A percentile compares a stretch with the other conserved stretches of the same genome.
Evolutionary conservation across 2,113 vertebrate genomes (phyloP).

Genomic region (Calidris pugnax): DNA sequence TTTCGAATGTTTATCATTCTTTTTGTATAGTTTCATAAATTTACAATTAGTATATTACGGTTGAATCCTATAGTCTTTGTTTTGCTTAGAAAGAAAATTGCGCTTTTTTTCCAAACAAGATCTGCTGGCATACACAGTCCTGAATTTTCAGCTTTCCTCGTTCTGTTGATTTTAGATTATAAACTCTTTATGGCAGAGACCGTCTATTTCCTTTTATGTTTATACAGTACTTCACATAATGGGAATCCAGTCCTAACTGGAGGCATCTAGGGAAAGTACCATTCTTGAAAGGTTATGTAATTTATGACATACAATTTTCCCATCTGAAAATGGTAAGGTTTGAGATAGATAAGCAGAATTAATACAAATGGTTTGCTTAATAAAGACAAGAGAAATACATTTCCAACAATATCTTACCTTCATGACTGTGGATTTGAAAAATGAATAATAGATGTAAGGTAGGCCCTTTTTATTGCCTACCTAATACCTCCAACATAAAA

Average conservation of each 20-base stretch:
- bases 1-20: background rate
- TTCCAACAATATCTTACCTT: background rate
- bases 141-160: background rate
- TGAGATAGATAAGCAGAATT: conserved; percentile 42
- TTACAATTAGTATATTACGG: background rate
- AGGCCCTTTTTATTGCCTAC: conserved; percentile 41
- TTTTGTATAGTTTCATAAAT: background rate
- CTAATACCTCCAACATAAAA: conserved; percentile 57
- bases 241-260: background rate
- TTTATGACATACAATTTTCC: background rate
- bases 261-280: background rate
- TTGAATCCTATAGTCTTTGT: background rate
- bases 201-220: background rate
- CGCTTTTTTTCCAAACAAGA: background rate
- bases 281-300: background rate
- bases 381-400: background rate
- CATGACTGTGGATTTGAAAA: conserved; percentile 5
- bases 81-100: background rate
- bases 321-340: background rate
- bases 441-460: conserved; percentile 12
- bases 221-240: background rate
- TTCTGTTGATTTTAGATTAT: background rate
- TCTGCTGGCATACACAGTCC: background rate
- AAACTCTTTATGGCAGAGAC: background rate
- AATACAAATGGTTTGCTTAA: conserved; percentile 41